Evolutionary conservation across 2,888 invertebrate genomes (phyloP), one percentile per base, ranked within the genome.

Genomic region (Andrena haemorrhoa): DNA sequence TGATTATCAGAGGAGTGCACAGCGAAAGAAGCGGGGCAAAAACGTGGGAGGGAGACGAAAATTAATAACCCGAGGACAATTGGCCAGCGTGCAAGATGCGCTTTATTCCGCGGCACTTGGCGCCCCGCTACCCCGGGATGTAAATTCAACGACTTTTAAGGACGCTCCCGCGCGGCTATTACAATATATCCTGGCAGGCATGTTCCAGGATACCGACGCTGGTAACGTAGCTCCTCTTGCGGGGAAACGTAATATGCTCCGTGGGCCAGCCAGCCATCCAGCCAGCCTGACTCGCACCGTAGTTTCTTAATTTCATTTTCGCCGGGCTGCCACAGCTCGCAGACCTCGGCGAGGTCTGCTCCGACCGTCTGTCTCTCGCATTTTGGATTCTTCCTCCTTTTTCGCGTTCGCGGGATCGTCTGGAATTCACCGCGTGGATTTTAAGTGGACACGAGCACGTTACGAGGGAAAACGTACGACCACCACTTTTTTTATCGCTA

Each of bases 1-100:
- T 35, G 26, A 77, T 77, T 65, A 10, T n/a, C 5, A 61, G 29
- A 66, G 58, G 23, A 26, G n/a, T 26, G 26, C 7, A 16, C 23
- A n/a, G 6, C 10, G 51, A 61, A 60, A 64, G 53, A 53, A 41
- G 2, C 7, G n/a, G 29, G 23, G 8, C 1, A 7, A 12, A 2
- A 63, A 41, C 16, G 12, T 79, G 75, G 53, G 74, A 26, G 7
- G 16, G 58, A 33, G 68, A 69, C 51, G 79, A 82, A 88, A 88
- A 89, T 87, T 87, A 90, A 89, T 89, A 88, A 88, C 76, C 76
- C 78, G 79, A 84, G 81, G 79, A 90, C 88, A 86, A 88, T 85
- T 89, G 85, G 83, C 76, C 71, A 33, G 33, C 41, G 41, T 61
- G 79, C 70, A 75, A 84, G 79, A 81, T 69, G 74, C 74, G 73